Conservation (phyloP, 1,140 invertebrate genomes). For the Scaptodrosophila lebanonensis region DNA sequence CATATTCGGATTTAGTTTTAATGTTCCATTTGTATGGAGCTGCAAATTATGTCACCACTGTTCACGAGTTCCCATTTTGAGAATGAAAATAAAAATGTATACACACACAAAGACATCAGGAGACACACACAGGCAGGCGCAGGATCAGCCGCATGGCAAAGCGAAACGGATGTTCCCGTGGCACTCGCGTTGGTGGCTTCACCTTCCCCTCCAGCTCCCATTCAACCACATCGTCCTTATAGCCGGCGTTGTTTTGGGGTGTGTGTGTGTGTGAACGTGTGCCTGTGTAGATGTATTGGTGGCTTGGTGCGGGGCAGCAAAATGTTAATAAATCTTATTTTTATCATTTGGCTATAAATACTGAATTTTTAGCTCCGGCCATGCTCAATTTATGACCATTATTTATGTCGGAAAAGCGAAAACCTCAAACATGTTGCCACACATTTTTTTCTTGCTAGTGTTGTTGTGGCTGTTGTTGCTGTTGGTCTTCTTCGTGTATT, state of each 20-base stretch:
- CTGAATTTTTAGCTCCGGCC: conserved; percentile 77
- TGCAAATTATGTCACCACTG: too few relatives aligned
- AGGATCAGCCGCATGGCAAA: conserved; percentile 62
- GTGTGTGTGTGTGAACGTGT: conserved; percentile 23
- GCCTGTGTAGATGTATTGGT: conserved; percentile 12
- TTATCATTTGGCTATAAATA: conserved; percentile 78
- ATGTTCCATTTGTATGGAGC: too few relatives aligned
- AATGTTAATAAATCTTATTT: conserved; percentile 78
- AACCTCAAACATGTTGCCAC: conserved; percentile 75
- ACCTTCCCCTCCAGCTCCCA: conserved; percentile 28
- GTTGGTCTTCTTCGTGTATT: conserved; percentile 28
- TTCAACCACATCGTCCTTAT: conserved; percentile 3
- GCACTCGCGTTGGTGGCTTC: conserved; percentile 33
- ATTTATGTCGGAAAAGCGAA: conserved; percentile 77
- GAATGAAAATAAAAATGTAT: not conserved
- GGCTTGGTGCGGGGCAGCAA: conserved; percentile 48
- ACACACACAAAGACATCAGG: not conserved
- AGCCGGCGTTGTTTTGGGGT: conserved; percentile 17
- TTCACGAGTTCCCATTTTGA: too few relatives aligned
- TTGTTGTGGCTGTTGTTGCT: too few relatives aligned
- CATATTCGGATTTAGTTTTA: too few relatives aligned
- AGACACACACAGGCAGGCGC: conserved; percentile 11
- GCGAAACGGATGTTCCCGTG: conserved; percentile 60
- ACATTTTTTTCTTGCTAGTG: conserved; percentile 61
- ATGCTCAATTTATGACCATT: conserved; percentile 77